Evolutionary conservation across 2,888 invertebrate genomes (phyloP).

Genomic region (Ormyrus rosae): DNA sequence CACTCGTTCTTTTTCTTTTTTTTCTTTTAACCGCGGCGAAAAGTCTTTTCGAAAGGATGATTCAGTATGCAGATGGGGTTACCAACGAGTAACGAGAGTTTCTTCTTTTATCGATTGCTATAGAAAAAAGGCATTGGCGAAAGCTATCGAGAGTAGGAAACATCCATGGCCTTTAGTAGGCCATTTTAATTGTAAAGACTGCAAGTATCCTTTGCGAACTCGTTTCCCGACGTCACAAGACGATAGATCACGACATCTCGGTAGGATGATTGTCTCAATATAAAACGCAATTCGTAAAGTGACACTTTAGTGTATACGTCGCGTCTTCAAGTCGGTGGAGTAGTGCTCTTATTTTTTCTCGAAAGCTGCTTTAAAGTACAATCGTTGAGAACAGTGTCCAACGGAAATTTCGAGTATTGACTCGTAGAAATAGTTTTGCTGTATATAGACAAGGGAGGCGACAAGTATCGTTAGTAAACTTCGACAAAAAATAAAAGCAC

Average conservation of each 20-base stretch:
- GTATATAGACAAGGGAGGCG: no score
- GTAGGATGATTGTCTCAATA: constrained; percentile 69
- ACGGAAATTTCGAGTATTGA: no score
- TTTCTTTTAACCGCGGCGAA: neutral
- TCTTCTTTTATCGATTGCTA: neutral
- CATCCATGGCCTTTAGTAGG: constrained; percentile 2
- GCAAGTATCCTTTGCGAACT: constrained; percentile 23
- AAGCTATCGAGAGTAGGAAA: constrained; percentile 22
- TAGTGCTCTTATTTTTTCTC: constrained; percentile 1
- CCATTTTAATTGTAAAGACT: constrained; percentile 8
- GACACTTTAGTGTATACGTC: constrained; percentile 29
- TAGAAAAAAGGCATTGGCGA: constrained; percentile 37
- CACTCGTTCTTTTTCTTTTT: no score
- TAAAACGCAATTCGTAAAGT: constrained; percentile 67
- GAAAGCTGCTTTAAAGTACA: neutral
- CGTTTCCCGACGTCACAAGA: constrained; percentile 26
- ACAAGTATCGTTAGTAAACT: no score
- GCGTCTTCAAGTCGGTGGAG: constrained; percentile 15
- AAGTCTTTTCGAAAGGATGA: constrained; percentile 12
- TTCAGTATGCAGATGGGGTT: neutral
- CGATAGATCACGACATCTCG: no score
- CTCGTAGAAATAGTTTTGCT: no score
- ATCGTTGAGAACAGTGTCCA: no score
- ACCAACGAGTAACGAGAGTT: constrained; percentile 22
- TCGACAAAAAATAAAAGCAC: no score